A percentile compares a stretch with the other conserved stretches of the same genome.
Evolutionary conservation across 2,113 vertebrate genomes (phyloP).

Genomic region (Albula goreensis): DNA sequence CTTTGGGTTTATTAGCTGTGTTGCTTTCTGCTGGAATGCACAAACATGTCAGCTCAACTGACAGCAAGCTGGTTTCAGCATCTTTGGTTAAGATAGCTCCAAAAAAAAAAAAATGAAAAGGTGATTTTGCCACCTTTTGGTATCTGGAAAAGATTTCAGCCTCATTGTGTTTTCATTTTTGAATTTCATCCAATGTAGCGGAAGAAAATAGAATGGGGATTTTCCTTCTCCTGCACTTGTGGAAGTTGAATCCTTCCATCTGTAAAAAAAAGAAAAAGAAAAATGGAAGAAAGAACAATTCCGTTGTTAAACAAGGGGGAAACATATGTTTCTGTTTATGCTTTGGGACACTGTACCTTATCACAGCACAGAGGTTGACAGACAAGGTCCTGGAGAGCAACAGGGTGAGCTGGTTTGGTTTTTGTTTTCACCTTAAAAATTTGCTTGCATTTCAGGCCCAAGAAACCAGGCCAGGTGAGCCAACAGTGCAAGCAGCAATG

Average conservation of each 20-base stretch:
- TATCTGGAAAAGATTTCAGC: slow-evolving; percentile 15
- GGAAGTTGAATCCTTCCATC: slow-evolving; percentile 37
- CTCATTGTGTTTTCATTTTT: background rate
- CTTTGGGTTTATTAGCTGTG: too few species aligned
- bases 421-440: too few species aligned
- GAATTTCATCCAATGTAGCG: slow-evolving; percentile 61
- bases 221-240: slow-evolving; percentile 46
- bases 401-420: slow-evolving; percentile 33
- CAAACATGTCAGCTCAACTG: too few species aligned
- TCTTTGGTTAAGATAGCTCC: background rate
- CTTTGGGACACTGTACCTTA: slow-evolving; percentile 69
- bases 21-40: too few species aligned
- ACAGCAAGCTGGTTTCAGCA: slow-evolving; percentile 32
- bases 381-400: slow-evolving; percentile 61
- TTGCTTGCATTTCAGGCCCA: too few species aligned
- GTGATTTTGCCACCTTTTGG: slow-evolving; percentile 16
- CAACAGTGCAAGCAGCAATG: too few species aligned
- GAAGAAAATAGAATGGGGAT: slow-evolving; percentile 54
- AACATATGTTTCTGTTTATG: slow-evolving; percentile 75
- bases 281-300: slow-evolving; percentile 46
- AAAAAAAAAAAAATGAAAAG: background rate
- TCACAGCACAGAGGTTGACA: too few species aligned
- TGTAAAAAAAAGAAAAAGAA: slow-evolving; percentile 52
- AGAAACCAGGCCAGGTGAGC: too few species aligned
- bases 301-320: slow-evolving; percentile 67